Evolutionary conservation across 2,797 vertebrate genomes (phyloP).

Genomic region (Rhinoraja longicauda): DNA sequence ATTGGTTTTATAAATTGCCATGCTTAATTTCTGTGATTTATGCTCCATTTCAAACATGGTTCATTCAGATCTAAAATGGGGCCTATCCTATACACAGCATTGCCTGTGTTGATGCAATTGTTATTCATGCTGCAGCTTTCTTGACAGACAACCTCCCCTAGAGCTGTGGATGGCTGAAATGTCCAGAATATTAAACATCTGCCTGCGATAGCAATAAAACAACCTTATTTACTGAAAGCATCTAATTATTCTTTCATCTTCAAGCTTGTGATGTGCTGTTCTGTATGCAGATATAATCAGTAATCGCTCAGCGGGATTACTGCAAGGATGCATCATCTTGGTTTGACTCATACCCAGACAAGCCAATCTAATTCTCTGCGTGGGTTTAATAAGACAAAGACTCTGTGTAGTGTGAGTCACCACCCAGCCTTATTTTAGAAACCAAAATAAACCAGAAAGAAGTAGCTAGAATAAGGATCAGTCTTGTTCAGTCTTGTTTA

Average conservation of each 20-base stretch:
- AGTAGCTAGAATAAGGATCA: neutral
- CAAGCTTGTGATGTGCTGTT: neutral
- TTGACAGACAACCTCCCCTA: neutral
- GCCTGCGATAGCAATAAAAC: neutral
- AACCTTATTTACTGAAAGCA: neutral
- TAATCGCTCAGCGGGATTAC: neutral
- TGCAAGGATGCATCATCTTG: neutral
- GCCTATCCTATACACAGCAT: neutral
- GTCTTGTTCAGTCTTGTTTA: neutral
- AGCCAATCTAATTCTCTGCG: conserved; percentile 6
- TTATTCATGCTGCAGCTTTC: neutral
- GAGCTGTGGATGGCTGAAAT: neutral
- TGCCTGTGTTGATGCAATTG: neutral
- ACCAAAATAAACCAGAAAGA: neutral
- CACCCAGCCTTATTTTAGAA: neutral
- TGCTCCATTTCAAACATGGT: neutral
- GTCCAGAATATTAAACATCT: neutral
- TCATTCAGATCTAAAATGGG: neutral
- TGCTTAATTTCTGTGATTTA: neutral
- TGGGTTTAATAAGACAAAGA: neutral
- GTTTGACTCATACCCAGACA: neutral
- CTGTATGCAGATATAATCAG: neutral
- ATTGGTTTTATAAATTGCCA: neutral
- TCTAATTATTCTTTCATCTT: neutral
- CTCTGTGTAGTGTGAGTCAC: conserved; percentile 19